A percentile compares a stretch with the other conserved stretches of the same genome.
Evolutionary conservation across 2,797 vertebrate species (phyloP).

Genomic region (Urophycis tenuis): DNA sequence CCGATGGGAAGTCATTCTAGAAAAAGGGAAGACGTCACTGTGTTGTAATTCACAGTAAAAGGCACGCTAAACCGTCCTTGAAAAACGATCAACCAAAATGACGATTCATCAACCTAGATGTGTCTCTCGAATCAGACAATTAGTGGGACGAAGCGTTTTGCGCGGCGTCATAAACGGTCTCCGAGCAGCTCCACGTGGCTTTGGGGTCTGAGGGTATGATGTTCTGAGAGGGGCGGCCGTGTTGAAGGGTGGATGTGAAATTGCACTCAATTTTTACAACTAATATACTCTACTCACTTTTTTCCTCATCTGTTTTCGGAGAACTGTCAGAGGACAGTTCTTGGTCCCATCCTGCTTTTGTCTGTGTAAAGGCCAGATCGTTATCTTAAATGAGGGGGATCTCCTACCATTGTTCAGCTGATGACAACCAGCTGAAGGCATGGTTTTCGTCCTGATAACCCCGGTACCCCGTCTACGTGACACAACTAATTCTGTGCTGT

Average conservation of each 20-base stretch:
- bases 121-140: background rate
- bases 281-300: background rate
- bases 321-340: background rate
- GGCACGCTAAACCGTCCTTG: background rate
- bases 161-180: background rate
- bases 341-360: background rate
- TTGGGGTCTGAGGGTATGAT: background rate
- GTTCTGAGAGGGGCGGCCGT: background rate
- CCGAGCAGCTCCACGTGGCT: background rate
- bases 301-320: background rate
- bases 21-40: background rate
- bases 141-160: background rate
- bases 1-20: background rate
- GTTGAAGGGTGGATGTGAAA: background rate
- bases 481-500: background rate
- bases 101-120: background rate
- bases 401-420: conserved; percentile 1
- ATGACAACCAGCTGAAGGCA: background rate
- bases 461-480: background rate
- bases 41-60: background rate
- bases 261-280: background rate
- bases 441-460: background rate
- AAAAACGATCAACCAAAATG: background rate
- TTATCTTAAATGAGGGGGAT: background rate
- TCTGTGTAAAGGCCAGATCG: background rate